These are phyloP conservation scores for Semicossyphus pulcher DNA, from an alignment of 2,113 vertebrate genomes.

Conservation along the genomic window DNA sequence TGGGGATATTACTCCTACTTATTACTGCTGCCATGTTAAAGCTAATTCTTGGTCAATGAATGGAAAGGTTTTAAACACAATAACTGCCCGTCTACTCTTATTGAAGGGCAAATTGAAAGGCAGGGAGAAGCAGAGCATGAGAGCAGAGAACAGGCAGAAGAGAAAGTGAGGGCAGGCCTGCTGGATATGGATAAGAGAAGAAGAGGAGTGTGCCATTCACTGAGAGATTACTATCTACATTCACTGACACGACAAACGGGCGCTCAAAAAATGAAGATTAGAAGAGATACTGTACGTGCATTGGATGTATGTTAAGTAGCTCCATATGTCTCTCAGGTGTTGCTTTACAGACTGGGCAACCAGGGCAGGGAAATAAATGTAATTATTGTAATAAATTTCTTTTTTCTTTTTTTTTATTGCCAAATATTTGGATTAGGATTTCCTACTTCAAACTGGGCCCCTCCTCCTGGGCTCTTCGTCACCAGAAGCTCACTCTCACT, in stretches of 20 bases:
- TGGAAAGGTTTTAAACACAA: constrained; percentile 31
- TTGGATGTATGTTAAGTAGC: constrained; percentile 19
- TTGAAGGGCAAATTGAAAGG: constrained; percentile 28
- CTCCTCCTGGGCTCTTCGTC: too few relatives aligned
- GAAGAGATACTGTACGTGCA: not conserved
- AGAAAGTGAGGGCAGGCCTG: constrained; percentile 14
- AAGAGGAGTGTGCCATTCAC: constrained; percentile 25
- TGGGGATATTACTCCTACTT: not conserved
- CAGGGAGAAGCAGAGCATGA: not conserved
- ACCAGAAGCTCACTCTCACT: too few relatives aligned
- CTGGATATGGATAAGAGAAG: constrained; percentile 53
- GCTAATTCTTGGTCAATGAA: constrained; percentile 27
- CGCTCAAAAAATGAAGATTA: constrained; percentile 35
- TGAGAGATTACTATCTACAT: constrained; percentile 47
- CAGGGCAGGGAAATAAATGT: constrained; percentile 12
- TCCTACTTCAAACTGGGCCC: too few relatives aligned
- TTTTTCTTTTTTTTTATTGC: not conserved
- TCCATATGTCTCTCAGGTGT: constrained; percentile 13
- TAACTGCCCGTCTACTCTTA: constrained; percentile 41
- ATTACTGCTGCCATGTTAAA: constrained; percentile 22
- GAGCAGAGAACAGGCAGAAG: not conserved
- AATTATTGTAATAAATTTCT: constrained; percentile 10
- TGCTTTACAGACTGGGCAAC: constrained; percentile 8
- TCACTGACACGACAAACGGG: constrained; percentile 35
- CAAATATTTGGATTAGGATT: not conserved